phyloP scores from a whole-genome alignment of 2,113 vertebrate genomes.

The Python bivittatus region DNA sequence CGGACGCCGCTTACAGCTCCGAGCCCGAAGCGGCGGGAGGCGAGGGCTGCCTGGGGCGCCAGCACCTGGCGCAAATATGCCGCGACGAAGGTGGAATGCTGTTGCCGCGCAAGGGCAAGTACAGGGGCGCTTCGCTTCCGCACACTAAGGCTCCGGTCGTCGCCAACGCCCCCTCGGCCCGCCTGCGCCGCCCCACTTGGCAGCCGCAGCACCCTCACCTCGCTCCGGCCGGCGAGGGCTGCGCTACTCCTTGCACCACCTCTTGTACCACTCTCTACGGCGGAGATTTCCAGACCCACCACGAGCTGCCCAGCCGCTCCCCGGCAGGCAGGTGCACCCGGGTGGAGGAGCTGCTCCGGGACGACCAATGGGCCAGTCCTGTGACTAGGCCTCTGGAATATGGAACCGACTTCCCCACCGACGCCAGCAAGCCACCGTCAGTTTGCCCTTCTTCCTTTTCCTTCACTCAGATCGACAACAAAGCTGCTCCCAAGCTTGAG shows the following conservation, averaged over 20 bases:
- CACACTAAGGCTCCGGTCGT: neutral
- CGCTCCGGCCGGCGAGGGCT: slow-evolving; percentile 10
- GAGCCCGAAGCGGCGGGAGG: slow-evolving; percentile 17
- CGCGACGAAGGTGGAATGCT: neutral
- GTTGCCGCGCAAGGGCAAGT: neutral
- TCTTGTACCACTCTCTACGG: slow-evolving; percentile 27
- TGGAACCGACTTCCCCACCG: neutral
- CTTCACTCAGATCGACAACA: neutral
- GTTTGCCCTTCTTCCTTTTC: slow-evolving; percentile 24
- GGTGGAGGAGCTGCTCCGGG: slow-evolving; percentile 1
- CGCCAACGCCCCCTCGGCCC: neutral
- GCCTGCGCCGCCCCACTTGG: neutral
- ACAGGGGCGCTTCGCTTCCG: neutral
- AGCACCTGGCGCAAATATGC: neutral
- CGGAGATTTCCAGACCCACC: neutral
- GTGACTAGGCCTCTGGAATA: neutral
- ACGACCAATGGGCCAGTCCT: neutral
- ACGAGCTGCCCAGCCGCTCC: neutral
- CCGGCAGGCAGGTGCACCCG: neutral
- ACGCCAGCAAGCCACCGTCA: slow-evolving; percentile 16
- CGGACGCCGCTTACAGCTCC: slow-evolving; percentile 12
- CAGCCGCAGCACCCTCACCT: neutral
- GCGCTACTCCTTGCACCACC: neutral
- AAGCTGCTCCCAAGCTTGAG: neutral
- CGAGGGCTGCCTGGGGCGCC: neutral